phyloP scores from a whole-genome alignment of 2,797 vertebrate genomes.

The Syngnathus rostellatus region DNA sequence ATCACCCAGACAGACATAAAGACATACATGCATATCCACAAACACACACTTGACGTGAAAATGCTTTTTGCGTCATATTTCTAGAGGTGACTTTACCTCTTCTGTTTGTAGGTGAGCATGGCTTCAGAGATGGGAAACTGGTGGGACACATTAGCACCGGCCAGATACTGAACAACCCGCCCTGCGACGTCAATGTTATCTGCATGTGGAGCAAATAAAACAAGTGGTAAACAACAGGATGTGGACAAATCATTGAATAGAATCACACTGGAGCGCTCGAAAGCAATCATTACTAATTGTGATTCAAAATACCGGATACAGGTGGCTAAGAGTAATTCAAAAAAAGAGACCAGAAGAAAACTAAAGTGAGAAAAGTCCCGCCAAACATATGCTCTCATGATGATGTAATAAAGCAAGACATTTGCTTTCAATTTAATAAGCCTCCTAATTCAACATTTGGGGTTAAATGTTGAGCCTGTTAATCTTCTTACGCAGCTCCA shows the following conservation, averaged over 20 bases:
- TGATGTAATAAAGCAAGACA: neutral
- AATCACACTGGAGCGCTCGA: neutral
- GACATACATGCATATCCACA: slow-evolving; percentile 11
- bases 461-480: slow-evolving; percentile 8
- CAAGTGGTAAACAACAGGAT: neutral
- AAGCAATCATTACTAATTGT: neutral
- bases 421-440: slow-evolving; percentile 7
- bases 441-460: neutral
- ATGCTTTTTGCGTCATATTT: neutral
- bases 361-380: neutral
- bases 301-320: neutral
- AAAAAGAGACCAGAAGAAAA: neutral
- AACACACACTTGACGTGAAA: neutral
- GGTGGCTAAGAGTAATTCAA: slow-evolving; percentile 1
- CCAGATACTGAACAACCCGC: slow-evolving; percentile 72
- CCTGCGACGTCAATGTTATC: slow-evolving; percentile 74
- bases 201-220: slow-evolving; percentile 31
- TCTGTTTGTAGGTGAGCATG: slow-evolving; percentile 82
- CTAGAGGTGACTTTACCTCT: slow-evolving; percentile 61
- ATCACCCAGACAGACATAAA: slow-evolving; percentile 21
- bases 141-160: slow-evolving; percentile 72
- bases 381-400: neutral
- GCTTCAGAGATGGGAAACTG: slow-evolving; percentile 79
- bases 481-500: slow-evolving; percentile 10
- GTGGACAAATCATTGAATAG: neutral